phyloP scores from a whole-genome alignment of 92 coral and sea anemone species.

The Palythoa grandiflora region DNA sequence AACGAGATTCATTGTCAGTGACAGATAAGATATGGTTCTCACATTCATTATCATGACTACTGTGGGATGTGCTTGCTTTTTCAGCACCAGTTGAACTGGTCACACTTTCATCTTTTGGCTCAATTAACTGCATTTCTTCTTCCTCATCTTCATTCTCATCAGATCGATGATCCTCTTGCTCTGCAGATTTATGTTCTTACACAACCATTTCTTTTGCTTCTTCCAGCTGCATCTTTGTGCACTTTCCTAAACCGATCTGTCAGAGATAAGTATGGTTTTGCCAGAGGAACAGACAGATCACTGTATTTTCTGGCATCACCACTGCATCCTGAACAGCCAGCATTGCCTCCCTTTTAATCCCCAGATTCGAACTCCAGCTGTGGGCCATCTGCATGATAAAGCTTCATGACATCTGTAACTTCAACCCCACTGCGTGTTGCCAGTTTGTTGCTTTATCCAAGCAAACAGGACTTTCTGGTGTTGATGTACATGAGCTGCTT shows the following conservation, averaged over 20 bases:
- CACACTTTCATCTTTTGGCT: conserved; percentile 21
- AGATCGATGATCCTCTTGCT: conserved; percentile 3
- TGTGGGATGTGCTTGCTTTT: neutral
- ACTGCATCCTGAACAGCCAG: conserved; percentile 63
- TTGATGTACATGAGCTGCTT: conserved; percentile 50
- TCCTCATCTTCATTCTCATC: conserved; percentile 33
- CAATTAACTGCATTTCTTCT: neutral
- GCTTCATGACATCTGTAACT: conserved; percentile 61
- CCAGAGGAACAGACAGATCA: conserved; percentile 50
- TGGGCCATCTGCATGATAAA: conserved; percentile 72
- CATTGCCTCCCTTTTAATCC: conserved; percentile 61
- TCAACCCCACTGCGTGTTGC: conserved; percentile 32
- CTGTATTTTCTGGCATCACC: conserved; percentile 48
- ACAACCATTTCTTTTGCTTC: conserved; percentile 50
- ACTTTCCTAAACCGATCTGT: conserved; percentile 50
- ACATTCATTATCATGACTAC: neutral
- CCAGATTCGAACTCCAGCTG: conserved; percentile 54
- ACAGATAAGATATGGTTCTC: neutral
- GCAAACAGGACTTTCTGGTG: conserved; percentile 56
- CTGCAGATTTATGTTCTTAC: conserved; percentile 38
- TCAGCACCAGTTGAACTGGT: neutral
- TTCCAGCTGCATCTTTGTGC: conserved; percentile 38
- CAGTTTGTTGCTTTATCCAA: conserved; percentile 1
- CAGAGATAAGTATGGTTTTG: conserved; percentile 54
- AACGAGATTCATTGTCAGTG: too few relatives aligned